Evolutionary conservation across 2,888 invertebrate species (phyloP).

Genomic region (Terebella lapidaria): DNA sequence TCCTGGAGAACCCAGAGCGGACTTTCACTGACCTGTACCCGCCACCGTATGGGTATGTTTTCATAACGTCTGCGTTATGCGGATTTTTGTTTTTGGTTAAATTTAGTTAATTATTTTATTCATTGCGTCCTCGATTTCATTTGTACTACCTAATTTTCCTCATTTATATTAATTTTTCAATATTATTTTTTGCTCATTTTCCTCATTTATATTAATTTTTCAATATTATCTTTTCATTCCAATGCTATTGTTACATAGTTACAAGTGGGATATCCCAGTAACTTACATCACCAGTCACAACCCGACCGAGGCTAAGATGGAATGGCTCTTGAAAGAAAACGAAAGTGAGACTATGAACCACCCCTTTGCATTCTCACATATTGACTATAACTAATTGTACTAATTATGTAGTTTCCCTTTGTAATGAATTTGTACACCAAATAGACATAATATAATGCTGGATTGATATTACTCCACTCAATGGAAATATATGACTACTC

Average conservation of each 20-base stretch:
- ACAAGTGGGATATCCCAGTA: not conserved
- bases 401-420: not conserved
- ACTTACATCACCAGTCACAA: not conserved
- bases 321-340: conserved; percentile 1
- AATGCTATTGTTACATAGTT: not conserved
- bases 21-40: not conserved
- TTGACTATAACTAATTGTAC: too few relatives aligned
- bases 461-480: too few relatives aligned
- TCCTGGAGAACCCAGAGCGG: not conserved
- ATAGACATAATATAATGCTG: not conserved
- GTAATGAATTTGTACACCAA: not conserved
- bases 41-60: not conserved
- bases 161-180: too few relatives aligned
- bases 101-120: not conserved
- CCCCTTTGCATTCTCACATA: too few relatives aligned
- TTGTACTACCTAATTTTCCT: too few relatives aligned
- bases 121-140: too few relatives aligned
- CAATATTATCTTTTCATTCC: not conserved
- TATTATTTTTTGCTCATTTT: too few relatives aligned
- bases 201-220: too few relatives aligned
- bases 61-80: not conserved
- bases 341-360: too few relatives aligned
- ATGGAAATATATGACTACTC: too few relatives aligned
- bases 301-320: not conserved
- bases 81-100: not conserved